Percentiles rank a stretch among this genome's conserved stretches.
These are phyloP conservation scores for Thalassoma bifasciatum DNA, from an alignment of 2,113 vertebrate species.

Conservation along the genomic window DNA sequence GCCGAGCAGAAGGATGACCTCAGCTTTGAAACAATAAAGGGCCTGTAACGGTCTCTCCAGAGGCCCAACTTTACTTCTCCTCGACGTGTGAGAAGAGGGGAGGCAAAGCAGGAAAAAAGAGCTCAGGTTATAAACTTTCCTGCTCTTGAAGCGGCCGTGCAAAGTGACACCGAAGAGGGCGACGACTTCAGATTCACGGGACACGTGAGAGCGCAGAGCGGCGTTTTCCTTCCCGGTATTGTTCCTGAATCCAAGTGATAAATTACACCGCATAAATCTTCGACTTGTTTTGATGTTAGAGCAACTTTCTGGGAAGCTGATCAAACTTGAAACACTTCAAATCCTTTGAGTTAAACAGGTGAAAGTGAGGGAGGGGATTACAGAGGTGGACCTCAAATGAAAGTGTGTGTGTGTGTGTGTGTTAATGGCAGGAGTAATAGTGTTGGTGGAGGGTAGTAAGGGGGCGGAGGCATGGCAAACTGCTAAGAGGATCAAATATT, in stretches of 20 bases:
- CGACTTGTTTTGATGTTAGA: too few relatives aligned
- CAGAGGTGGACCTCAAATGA: conserved; percentile 42
- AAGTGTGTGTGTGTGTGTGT: conserved; percentile 18
- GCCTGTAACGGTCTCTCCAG: conserved; percentile 95
- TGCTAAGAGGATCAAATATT: conserved; percentile 98
- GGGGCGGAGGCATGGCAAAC: conserved; percentile 83
- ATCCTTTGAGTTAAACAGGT: conserved; percentile 37
- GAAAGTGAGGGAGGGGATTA: conserved; percentile 20
- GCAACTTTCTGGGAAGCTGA: too few relatives aligned
- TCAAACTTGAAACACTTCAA: conserved; percentile 7
- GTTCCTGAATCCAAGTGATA: too few relatives aligned
- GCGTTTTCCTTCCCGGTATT: conserved; percentile 9
- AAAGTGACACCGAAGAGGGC: conserved; percentile 36
- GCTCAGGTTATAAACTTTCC: conserved; percentile 58
- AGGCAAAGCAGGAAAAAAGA: conserved; percentile 31
- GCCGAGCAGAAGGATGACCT: conserved; percentile 96
- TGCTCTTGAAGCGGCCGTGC: conserved; percentile 42
- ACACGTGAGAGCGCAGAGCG: not conserved
- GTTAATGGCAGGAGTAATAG: conserved; percentile 55
- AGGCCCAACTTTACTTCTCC: conserved; percentile 95
- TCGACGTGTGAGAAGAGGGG: conserved; percentile 80
- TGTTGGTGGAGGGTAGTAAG: conserved; percentile 62
- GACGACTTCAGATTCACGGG: conserved; percentile 15
- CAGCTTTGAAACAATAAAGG: conserved; percentile 98
- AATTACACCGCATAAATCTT: too few relatives aligned